phyloP scores from a whole-genome alignment of 1,140 invertebrate genomes.

The Teleogryllus occipitalis region DNA sequence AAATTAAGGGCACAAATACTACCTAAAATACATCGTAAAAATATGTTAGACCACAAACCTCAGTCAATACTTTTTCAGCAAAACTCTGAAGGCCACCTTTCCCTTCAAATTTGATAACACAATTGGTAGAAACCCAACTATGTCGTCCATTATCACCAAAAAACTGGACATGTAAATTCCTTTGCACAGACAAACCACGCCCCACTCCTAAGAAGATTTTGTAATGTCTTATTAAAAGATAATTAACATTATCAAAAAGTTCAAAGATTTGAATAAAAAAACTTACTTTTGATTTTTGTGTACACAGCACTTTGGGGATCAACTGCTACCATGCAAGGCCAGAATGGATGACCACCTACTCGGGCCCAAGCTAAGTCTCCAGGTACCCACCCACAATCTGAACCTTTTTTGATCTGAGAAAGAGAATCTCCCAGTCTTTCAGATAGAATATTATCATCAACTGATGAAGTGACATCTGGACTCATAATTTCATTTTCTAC shows the following conservation, averaged over 20 bases:
- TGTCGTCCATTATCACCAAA: slow-evolving; percentile 23
- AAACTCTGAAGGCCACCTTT: slow-evolving; percentile 17
- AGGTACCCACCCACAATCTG: slow-evolving; percentile 13
- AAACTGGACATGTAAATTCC: slow-evolving; percentile 23
- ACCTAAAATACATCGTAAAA: not conserved
- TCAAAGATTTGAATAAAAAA: not conserved
- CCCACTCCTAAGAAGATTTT: not conserved
- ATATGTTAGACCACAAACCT: not conserved
- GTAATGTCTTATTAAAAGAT: too few species aligned
- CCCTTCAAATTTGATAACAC: slow-evolving; percentile 21
- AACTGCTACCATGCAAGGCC: slow-evolving; percentile 22
- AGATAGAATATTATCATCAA: not conserved
- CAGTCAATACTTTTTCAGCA: not conserved
- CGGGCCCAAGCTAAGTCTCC: slow-evolving; percentile 24
- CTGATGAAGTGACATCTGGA: not conserved
- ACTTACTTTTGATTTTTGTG: slow-evolving; percentile 15
- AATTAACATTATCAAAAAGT: not conserved
- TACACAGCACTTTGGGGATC: slow-evolving; percentile 15
- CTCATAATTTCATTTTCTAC: not conserved
- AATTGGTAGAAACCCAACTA: slow-evolving; percentile 19
- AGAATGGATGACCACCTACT: slow-evolving; percentile 21
- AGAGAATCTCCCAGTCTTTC: not conserved
- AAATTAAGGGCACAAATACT: not conserved
- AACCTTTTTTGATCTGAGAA: not conserved
- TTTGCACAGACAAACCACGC: slow-evolving; percentile 6